Conservation (phyloP, 2,888 invertebrate genomes). For the Acleris sparsana region DNA sequence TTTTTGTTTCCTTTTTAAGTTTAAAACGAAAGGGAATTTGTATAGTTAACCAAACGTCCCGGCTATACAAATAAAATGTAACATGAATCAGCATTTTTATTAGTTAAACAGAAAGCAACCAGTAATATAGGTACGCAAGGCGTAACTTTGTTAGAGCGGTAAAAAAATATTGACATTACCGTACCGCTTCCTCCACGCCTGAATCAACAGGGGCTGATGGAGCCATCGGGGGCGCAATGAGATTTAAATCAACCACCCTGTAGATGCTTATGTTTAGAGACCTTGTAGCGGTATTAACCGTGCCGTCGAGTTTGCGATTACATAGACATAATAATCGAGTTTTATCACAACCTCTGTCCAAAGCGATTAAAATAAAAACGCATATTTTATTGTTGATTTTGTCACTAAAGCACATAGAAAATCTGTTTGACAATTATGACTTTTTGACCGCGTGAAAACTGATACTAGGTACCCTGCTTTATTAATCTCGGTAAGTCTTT, state of each 20-base stretch:
- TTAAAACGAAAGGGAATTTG: not conserved
- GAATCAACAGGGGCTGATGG: constrained; percentile 9
- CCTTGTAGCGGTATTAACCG: not conserved
- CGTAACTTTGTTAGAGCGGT: constrained; percentile 14
- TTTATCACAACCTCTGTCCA: too few species aligned
- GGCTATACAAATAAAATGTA: not conserved
- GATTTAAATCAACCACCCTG: constrained; percentile 3
- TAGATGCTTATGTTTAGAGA: constrained; percentile 4
- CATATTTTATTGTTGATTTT: too few species aligned
- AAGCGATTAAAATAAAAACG: too few species aligned
- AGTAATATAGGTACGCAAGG: constrained; percentile 3
- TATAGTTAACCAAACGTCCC: not conserved
- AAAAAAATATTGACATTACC: constrained; percentile 16
- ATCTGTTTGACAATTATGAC: too few species aligned
- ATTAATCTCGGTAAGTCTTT: too few species aligned
- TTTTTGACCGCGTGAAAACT: too few species aligned
- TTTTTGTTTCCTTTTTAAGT: not conserved
- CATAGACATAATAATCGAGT: too few species aligned
- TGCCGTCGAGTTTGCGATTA: not conserved
- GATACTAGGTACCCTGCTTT: too few species aligned
- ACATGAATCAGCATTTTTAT: constrained; percentile 2
- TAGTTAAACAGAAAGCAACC: not conserved
- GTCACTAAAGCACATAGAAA: too few species aligned
- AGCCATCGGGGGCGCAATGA: constrained; percentile 15
- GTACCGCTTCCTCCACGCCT: constrained; percentile 1